phyloP scores from a whole-genome alignment of 2,797 vertebrate genomes.

The Yasuhikotakia modesta region DNA sequence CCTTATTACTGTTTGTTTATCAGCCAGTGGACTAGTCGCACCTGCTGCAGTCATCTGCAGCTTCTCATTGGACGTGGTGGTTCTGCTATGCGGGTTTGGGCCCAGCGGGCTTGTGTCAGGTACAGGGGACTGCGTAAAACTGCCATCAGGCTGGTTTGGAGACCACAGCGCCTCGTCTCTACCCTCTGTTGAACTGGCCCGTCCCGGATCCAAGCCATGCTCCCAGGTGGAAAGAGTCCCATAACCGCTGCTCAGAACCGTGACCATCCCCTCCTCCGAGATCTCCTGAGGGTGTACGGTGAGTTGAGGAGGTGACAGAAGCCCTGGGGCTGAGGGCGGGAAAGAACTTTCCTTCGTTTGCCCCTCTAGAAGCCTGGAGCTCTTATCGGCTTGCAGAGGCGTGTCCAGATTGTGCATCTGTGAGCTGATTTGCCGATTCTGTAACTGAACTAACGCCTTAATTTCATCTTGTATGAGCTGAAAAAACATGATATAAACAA shows the following conservation, averaged over 20 bases:
- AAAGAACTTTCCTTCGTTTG: constrained; percentile 71
- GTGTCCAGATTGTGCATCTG: constrained; percentile 62
- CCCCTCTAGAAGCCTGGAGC: constrained; percentile 57
- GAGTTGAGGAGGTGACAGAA: constrained; percentile 60
- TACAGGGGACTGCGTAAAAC: constrained; percentile 27
- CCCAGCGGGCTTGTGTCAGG: constrained; percentile 47
- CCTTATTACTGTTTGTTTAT: constrained; percentile 70
- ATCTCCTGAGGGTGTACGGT: constrained; percentile 61
- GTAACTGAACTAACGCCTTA: constrained; percentile 85
- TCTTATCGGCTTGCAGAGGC: constrained; percentile 49
- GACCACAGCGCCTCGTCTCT: constrained; percentile 56
- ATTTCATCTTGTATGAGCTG: constrained; percentile 96
- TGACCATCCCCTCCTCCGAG: constrained; percentile 70
- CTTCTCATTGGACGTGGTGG: constrained; percentile 3
- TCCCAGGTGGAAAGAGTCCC: constrained; percentile 82
- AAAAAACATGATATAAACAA: constrained; percentile 15
- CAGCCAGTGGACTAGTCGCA: constrained; percentile 14
- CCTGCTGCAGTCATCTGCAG: constrained; percentile 25
- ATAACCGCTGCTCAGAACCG: constrained; percentile 86
- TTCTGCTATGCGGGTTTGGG: constrained; percentile 50
- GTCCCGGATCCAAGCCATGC: constrained; percentile 62
- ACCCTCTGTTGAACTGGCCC: constrained; percentile 46
- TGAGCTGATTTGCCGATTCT: constrained; percentile 72
- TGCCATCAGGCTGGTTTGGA: constrained; percentile 55
- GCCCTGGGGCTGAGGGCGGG: constrained; percentile 59